A percentile compares a stretch with the other conserved stretches of the same genome.
These are phyloP conservation scores for Cynoglossus semilaevis DNA, from an alignment of 2,113 vertebrate genomes.

Conservation along the genomic window DNA sequence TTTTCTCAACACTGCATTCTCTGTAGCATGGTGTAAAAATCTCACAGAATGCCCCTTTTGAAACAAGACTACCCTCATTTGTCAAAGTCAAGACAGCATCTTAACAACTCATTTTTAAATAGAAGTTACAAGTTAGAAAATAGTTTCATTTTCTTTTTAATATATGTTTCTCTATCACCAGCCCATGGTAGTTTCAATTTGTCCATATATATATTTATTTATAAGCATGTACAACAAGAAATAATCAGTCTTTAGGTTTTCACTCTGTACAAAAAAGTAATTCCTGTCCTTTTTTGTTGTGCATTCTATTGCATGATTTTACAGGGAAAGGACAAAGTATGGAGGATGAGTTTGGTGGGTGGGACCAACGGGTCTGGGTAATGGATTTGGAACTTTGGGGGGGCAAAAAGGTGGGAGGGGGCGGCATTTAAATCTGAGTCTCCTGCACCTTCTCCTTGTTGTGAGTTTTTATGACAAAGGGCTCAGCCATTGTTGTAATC, in stretches of 20 bases:
- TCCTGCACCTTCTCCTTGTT: constrained; percentile 98
- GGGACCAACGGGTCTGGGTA: constrained; percentile 26
- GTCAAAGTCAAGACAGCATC: constrained; percentile 80
- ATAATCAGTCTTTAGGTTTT: constrained; percentile 83
- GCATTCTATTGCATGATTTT: constrained; percentile 92
- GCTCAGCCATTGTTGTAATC: constrained; percentile 83
- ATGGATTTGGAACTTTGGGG: constrained; percentile 9
- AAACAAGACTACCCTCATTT: constrained; percentile 78
- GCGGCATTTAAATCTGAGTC: constrained; percentile 88
- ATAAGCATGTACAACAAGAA: constrained; percentile 95
- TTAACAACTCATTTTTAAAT: constrained; percentile 86
- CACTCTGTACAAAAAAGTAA: constrained; percentile 90
- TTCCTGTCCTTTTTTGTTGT: constrained; percentile 81
- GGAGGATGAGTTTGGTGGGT: constrained; percentile 33
- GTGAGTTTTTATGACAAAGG: constrained; percentile 92
- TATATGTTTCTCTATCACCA: constrained; percentile 89
- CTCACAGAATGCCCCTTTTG: constrained; percentile 80
- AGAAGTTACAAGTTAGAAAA: constrained; percentile 96
- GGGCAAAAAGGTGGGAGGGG: constrained; percentile 1
- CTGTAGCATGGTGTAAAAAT: constrained; percentile 82
- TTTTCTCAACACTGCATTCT: constrained; percentile 79
- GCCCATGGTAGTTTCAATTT: constrained; percentile 85
- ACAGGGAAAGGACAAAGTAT: constrained; percentile 59
- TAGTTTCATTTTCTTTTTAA: constrained; percentile 86
- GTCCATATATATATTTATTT: constrained; percentile 78